Evolutionary conservation across 2,113 vertebrate genomes (phyloP).

Genomic region (Channa maculata): DNA sequence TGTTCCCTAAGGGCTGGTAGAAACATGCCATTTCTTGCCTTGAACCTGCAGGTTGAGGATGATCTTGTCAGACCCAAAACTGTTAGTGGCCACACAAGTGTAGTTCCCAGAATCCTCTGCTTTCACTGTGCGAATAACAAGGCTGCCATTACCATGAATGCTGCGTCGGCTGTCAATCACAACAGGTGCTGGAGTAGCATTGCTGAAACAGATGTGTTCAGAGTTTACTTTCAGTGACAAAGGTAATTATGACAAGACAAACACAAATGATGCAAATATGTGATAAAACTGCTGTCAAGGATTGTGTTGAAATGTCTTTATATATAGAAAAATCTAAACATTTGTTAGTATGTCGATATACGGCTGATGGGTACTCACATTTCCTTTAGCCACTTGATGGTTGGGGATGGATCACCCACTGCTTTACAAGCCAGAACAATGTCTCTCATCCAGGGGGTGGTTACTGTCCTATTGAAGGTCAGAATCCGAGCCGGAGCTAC

Average conservation of each 20-base stretch:
- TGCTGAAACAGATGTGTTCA: constrained; percentile 78
- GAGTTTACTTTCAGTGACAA: not conserved
- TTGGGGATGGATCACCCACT: constrained; percentile 94
- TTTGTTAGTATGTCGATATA: not conserved
- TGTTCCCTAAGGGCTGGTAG: too few species aligned
- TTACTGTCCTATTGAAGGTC: constrained; percentile 96
- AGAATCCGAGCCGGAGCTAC: constrained; percentile 94
- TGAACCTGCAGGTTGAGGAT: constrained; percentile 96
- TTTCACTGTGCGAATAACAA: constrained; percentile 95
- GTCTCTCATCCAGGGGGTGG: constrained; percentile 98
- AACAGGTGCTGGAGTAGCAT: constrained; percentile 93
- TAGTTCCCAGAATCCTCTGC: constrained; percentile 99
- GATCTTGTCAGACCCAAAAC: constrained; percentile 96
- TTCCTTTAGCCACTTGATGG: constrained; percentile 98
- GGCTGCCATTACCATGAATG: constrained; percentile 95
- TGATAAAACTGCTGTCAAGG: too few species aligned
- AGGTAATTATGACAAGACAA: not conserved
- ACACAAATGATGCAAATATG: not conserved
- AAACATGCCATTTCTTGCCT: constrained; percentile 82
- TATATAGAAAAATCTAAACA: too few species aligned
- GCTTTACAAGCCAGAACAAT: constrained; percentile 95
- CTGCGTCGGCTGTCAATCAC: constrained; percentile 94
- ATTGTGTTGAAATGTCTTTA: too few species aligned
- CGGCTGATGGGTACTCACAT: constrained; percentile 85
- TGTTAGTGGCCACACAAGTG: constrained; percentile 95